These are phyloP conservation scores for Scaeva pyrastri DNA, from an alignment of 2,888 invertebrate species.

Conservation along the genomic window DNA sequence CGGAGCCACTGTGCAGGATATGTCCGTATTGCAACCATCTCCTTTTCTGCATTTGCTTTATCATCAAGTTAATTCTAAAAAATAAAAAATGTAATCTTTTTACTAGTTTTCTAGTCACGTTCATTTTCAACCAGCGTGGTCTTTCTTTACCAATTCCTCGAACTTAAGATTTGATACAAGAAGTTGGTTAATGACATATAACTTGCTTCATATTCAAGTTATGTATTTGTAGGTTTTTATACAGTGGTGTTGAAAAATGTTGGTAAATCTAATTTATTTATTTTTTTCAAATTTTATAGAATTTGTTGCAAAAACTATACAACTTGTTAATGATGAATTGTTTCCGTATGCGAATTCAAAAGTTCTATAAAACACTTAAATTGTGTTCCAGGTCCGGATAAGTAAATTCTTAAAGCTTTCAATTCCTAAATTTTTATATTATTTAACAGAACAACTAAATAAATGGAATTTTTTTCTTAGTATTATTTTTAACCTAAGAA, in stretches of 20 bases:
- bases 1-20: not conserved
- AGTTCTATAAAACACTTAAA: too few species aligned
- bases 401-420: too few species aligned
- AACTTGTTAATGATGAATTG: too few species aligned
- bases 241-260: not conserved
- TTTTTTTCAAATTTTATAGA: too few species aligned
- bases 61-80: constrained; percentile 30
- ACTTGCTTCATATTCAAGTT: constrained; percentile 33
- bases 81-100: constrained; percentile 52
- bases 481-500: too few species aligned
- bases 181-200: constrained; percentile 24
- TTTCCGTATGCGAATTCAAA: too few species aligned
- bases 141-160: constrained; percentile 62
- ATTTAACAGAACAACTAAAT: too few species aligned
- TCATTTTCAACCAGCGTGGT: constrained; percentile 81
- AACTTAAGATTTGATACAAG: constrained; percentile 81
- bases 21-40: constrained; percentile 12
- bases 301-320: too few species aligned
- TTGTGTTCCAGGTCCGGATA: too few species aligned
- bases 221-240: not conserved
- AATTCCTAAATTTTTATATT: too few species aligned
- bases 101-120: constrained; percentile 82
- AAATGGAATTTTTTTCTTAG: too few species aligned
- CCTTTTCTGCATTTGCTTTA: not conserved
- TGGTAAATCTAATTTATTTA: too few species aligned